phyloP scores from a whole-genome alignment of 2,888 invertebrate genomes.

The Aleiodes testaceus region DNA sequence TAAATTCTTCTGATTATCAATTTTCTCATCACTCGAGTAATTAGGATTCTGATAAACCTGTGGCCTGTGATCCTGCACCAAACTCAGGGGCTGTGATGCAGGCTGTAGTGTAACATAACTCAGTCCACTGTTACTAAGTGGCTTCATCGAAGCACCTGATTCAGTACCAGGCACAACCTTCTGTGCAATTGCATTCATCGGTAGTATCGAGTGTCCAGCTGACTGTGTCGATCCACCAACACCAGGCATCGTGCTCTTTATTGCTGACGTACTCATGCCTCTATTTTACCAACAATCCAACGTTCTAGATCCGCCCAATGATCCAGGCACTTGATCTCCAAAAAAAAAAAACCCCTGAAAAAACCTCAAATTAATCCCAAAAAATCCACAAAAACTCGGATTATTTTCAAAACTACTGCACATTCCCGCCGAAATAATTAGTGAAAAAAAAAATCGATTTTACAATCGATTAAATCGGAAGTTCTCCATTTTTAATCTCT shows the following conservation, averaged over 20 bases:
- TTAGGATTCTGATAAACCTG: slow-evolving; percentile 64
- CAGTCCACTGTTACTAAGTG: slow-evolving; percentile 62
- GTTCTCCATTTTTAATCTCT: background rate
- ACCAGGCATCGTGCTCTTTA: slow-evolving; percentile 70
- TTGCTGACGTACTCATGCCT: slow-evolving; percentile 70
- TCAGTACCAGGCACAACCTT: slow-evolving; percentile 63
- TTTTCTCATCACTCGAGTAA: slow-evolving; percentile 53
- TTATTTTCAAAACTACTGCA: background rate
- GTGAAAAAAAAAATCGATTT: too few species aligned
- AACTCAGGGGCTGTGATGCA: slow-evolving; percentile 67
- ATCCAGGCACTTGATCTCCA: slow-evolving; percentile 29
- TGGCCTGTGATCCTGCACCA: slow-evolving; percentile 71
- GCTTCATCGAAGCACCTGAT: slow-evolving; percentile 62
- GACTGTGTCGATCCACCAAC: slow-evolving; percentile 65
- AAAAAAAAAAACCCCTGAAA: background rate
- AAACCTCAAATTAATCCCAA: background rate
- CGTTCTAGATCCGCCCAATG: background rate
- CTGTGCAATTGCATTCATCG: slow-evolving; percentile 70
- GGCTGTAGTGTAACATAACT: slow-evolving; percentile 69
- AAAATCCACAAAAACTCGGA: background rate
- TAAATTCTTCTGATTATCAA: background rate
- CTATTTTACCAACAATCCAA: background rate
- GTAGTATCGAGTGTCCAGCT: slow-evolving; percentile 68
- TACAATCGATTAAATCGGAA: background rate
- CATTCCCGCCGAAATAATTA: slow-evolving; percentile 21